Conservation (phyloP, 2,888 invertebrate species). For the Pseudanteris insignis region DNA sequence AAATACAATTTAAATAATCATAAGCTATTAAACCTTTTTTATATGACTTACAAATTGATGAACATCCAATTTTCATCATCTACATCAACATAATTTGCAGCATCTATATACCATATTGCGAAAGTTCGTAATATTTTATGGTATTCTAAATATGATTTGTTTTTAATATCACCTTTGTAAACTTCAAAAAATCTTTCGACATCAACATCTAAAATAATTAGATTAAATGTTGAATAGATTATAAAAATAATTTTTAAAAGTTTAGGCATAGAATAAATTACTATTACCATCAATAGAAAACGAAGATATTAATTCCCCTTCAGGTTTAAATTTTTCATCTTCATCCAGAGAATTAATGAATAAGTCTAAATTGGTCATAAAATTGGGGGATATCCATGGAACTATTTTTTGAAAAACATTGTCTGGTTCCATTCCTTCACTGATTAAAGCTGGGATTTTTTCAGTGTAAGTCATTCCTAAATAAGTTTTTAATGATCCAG, state of each 20-base stretch:
- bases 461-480: constrained; percentile 79
- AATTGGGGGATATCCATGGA: constrained; percentile 76
- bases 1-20: no score
- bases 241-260: neutral
- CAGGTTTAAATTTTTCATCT: constrained; percentile 80
- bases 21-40: no score
- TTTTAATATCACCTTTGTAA: constrained; percentile 78
- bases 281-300: constrained; percentile 69
- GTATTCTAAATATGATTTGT: constrained; percentile 79
- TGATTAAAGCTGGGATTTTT: constrained; percentile 72
- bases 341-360: constrained; percentile 77
- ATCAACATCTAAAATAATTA: constrained; percentile 52
- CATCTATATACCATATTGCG: constrained; percentile 95
- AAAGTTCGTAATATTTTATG: constrained; percentile 90
- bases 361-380: constrained; percentile 76
- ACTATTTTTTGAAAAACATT: constrained; percentile 77
- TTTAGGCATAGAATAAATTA: no score
- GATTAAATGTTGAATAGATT: neutral
- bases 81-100: constrained; percentile 91
- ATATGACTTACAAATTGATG: constrained; percentile 79
- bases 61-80: constrained; percentile 93
- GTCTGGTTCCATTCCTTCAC: constrained; percentile 76
- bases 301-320: constrained; percentile 75
- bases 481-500: constrained; percentile 83
- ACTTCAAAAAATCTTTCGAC: constrained; percentile 74